Conservation (phyloP, 2,113 vertebrate species). For the Nycticebus coucang region DNA sequence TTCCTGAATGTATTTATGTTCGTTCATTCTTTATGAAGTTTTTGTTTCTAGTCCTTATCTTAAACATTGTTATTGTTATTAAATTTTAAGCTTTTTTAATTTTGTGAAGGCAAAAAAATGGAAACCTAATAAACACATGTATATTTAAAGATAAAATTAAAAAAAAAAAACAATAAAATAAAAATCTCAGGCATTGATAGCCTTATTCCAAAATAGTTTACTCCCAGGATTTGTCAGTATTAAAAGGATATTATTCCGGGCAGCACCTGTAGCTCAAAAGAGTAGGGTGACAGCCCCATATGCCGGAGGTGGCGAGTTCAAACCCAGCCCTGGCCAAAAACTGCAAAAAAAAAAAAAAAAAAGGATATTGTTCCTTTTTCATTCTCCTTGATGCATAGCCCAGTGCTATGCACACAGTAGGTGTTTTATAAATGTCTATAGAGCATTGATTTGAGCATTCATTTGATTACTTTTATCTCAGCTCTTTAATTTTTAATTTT, state of each 20-base stretch:
- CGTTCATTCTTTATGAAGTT: too few species aligned
- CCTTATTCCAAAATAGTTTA: neutral
- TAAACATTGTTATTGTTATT: too few species aligned
- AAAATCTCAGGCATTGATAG: neutral
- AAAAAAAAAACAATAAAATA: neutral
- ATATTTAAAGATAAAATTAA: too few species aligned
- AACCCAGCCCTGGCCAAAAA: too few species aligned
- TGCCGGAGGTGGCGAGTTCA: too few species aligned
- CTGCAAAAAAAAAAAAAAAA: neutral
- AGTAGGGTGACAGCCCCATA: too few species aligned
- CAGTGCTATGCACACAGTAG: neutral
- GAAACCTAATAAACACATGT: too few species aligned
- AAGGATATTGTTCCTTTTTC: neutral
- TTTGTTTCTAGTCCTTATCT: too few species aligned
- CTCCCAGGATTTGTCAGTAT: neutral
- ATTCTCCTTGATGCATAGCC: neutral
- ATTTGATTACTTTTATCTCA: neutral
- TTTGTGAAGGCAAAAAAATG: too few species aligned
- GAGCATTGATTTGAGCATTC: neutral
- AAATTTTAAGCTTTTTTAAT: too few species aligned
- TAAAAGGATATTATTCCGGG: neutral
- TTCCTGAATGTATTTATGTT: too few species aligned
- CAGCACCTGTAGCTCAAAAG: too few species aligned
- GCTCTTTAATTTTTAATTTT: constrained; percentile 30
- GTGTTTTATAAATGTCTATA: neutral